Base-by-base conservation (phyloP, 2,797 vertebrate species). In the Hirundo rustica region DNA sequence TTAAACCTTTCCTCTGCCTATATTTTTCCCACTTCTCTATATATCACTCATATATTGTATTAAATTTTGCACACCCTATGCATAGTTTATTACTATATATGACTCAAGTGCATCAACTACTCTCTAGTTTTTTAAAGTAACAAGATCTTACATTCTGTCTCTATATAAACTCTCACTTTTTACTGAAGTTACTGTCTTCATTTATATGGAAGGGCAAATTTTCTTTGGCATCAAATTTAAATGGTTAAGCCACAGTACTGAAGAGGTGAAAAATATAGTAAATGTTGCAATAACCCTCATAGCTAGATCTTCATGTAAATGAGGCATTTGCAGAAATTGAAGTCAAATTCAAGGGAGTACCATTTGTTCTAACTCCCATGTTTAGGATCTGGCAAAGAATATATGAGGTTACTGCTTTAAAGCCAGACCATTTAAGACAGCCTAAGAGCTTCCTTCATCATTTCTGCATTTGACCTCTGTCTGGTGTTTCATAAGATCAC, bases 311-410 rank as follows among this genome's bases (percentile, higher is more conserved):
- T 87, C 61, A 93, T 72, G 68, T 65, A 91, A 95, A 94, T 85
- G 72, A 91, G 80, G 53, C 75, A 91, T 89, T 93, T 94, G 62
- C 64, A 83, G 61, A 93, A 94, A 92, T 7, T 87, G 50, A 95
- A 74, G 32, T 85, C 27, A 51, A 55, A 84, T 85, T 88, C 55
- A 85, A 78, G 40, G 16, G 44, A 88, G 36, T 42, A 29, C 23
- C 78, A 62, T 89, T 88, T 92, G 22, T 71, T 85, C 47, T 65
- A 85, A 60, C 42, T 91, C 80, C 36, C 23, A 55, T 32, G 38
- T 68, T 82, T 62, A 83, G 50, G 18, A 93, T 50, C 26, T 58
- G 70, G 68, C 78, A 83, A 77, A 89, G 45, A 36, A 72, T 81
- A 14, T 38, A 72, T 74, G 54, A 89, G 29, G 32, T 62, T 88